Conservation (phyloP, 1,140 invertebrate genomes). For the Atta colombica region DNA sequence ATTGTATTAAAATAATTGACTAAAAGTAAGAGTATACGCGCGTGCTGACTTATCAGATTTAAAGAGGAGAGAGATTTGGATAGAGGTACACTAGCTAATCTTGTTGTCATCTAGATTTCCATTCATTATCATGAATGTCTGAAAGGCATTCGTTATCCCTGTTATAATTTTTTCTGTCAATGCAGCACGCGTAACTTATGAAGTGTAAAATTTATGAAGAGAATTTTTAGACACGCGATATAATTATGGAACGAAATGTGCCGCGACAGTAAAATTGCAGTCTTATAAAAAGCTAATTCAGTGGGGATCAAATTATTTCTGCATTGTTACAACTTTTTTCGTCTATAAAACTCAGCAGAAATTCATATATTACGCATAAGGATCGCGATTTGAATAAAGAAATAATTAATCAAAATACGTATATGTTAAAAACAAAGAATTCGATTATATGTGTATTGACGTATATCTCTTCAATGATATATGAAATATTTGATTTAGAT, state of each 20-base stretch:
- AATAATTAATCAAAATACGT: background rate
- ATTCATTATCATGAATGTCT: background rate
- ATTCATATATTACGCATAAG: background rate
- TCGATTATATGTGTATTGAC: background rate
- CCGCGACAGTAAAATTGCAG: background rate
- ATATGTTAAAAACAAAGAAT: background rate
- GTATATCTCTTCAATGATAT: background rate
- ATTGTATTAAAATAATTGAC: conserved; percentile 1
- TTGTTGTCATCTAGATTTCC: conserved; percentile 2
- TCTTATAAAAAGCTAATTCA: background rate
- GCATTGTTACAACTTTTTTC: conserved; percentile 20
- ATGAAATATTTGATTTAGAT: background rate
- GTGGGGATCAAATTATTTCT: background rate
- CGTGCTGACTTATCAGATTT: background rate
- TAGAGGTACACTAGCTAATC: background rate
- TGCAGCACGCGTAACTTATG: background rate
- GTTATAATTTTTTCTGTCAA: background rate
- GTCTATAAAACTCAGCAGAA: background rate
- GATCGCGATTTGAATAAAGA: background rate
- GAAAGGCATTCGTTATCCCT: conserved; percentile 3
- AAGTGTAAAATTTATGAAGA: conserved; percentile 4
- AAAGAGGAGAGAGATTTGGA: background rate
- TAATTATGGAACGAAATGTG: background rate
- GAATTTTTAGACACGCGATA: background rate
- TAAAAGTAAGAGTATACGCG: background rate